Percentiles rank a stretch among this genome's conserved stretches.
These are phyloP conservation scores for Brachymystax lenok DNA, from an alignment of 2,797 vertebrate genomes.

Conservation along the genomic window DNA sequence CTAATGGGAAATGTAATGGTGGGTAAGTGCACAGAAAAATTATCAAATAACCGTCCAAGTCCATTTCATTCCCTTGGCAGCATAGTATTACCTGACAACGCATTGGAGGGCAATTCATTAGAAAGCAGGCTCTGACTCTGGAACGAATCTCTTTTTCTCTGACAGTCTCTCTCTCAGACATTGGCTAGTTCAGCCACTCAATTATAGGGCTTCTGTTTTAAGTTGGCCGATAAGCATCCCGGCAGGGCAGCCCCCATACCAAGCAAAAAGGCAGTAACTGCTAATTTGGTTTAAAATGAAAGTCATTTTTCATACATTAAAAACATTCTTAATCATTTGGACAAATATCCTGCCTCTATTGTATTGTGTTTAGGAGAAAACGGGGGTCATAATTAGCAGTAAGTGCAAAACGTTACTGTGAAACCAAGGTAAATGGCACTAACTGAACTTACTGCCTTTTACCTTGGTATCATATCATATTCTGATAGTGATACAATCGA, in stretches of 20 bases:
- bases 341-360: no score
- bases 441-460: no score
- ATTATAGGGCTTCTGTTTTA: conserved; percentile 16
- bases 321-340: no score
- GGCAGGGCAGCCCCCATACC: conserved; percentile 6
- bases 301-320: no score
- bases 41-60: conserved; percentile 30
- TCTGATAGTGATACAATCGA: no score
- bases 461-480: no score
- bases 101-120: conserved; percentile 34
- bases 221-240: conserved; percentile 3
- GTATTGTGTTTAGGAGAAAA: no score
- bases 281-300: no score
- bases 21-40: conserved; percentile 30
- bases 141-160: conserved; percentile 18
- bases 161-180: neutral
- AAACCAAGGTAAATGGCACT: no score
- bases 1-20: conserved; percentile 18
- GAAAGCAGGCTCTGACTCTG: neutral
- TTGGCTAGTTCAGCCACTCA: conserved; percentile 17
- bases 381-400: no score
- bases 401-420: no score
- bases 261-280: no score
- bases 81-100: conserved; percentile 12
- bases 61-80: conserved; percentile 27